phyloP scores from a whole-genome alignment of 2,113 vertebrate species.

The Zosterops pallidus region DNA sequence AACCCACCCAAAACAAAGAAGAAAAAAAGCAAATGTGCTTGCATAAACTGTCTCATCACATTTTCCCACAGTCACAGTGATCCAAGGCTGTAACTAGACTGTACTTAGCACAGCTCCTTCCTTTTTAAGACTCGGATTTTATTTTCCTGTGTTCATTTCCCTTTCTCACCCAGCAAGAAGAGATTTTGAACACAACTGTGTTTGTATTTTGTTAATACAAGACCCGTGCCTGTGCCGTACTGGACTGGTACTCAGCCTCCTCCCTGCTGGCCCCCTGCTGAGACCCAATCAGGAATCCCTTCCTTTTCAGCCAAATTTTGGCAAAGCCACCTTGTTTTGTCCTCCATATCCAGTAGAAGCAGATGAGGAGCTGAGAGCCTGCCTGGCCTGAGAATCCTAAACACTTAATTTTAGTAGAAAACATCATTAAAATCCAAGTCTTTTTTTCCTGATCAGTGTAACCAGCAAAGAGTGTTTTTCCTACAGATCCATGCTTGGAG shows the following conservation, averaged over 20 bases:
- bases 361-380: background rate
- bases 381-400: background rate
- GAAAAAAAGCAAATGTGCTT: background rate
- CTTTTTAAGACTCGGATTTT: background rate
- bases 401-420: background rate
- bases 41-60: background rate
- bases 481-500: background rate
- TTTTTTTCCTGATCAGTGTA: background rate
- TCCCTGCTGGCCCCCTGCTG: background rate
- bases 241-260: background rate
- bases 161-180: conserved; percentile 19
- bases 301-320: background rate
- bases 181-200: background rate
- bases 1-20: background rate
- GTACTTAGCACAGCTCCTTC: background rate
- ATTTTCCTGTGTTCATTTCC: conserved; percentile 21
- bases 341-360: background rate
- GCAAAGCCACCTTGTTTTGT: background rate
- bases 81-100: background rate
- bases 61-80: conserved; percentile 50
- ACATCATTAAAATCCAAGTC: background rate
- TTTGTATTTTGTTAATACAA: background rate
- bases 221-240: background rate
- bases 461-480: background rate
- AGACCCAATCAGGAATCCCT: background rate